These are phyloP conservation scores for Bombus vancouverensis DNA, from an alignment of 1,140 invertebrate genomes.

Conservation along the genomic window DNA sequence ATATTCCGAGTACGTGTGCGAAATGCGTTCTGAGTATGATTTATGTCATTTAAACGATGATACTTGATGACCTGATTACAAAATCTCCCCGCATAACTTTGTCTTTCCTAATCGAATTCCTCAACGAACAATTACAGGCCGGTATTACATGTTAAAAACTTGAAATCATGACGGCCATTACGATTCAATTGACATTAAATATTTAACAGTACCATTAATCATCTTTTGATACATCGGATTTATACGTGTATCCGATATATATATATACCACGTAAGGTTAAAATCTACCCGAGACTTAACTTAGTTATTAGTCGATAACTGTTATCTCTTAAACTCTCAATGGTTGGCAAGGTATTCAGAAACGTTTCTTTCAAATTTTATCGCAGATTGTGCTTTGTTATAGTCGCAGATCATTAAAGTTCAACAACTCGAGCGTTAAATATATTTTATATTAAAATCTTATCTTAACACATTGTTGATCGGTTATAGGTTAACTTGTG, in stretches of 20 bases:
- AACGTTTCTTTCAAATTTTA: neutral
- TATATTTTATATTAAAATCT: too few species aligned
- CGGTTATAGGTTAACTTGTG: too few species aligned
- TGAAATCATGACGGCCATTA: constrained; percentile 20
- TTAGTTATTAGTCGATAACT: neutral
- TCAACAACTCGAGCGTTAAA: neutral
- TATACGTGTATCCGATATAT: neutral
- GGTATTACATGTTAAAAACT: constrained; percentile 15
- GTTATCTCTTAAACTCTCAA: neutral
- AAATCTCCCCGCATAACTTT: neutral
- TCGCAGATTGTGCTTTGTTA: neutral
- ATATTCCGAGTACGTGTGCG: neutral
- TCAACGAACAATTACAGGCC: neutral
- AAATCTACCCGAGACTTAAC: constrained; percentile 9
- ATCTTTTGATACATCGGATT: neutral
- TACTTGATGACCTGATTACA: neutral
- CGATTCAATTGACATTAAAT: constrained; percentile 58
- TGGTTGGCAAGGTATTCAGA: neutral
- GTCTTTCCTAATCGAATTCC: neutral
- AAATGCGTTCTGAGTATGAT: constrained; percentile 36
- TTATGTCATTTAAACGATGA: neutral
- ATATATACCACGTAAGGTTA: neutral
- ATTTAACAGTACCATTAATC: constrained; percentile 54
- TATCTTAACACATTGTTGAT: too few species aligned
- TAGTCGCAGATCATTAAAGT: neutral